Base-by-base conservation (phyloP, 2,113 vertebrate species). In the Dissostichus mawsoni region DNA sequence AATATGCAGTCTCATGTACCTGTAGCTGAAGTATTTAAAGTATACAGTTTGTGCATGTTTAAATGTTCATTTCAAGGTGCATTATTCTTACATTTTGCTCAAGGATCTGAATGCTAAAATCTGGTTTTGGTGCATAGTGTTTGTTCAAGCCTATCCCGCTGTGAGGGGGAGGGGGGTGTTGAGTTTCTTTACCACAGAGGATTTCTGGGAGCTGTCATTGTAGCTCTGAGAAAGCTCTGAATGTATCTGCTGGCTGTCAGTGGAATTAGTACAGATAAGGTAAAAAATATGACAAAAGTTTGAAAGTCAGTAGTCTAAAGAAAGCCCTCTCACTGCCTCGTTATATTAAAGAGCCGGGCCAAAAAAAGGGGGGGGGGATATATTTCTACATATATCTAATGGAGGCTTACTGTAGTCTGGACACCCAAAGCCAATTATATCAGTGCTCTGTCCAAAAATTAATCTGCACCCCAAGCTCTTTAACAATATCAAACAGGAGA, bases 201-300 rank as follows among this genome's bases (percentile, higher is more conserved):
- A 90, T 89, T 93, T 92, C 86, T 7, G 64, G 75, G 86, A 92
- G 89, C 87, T 92, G 90, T 93, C 92, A 91, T 67, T 83, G 85
- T 82, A 81, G 81, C 88, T 78, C 69, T 67, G 76, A 94, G 87
- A 92, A 90, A 81, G 90, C 85, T 90, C 87, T 76, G 93, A 90
- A 94, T 94, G 93, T 94, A 93, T 95, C 92, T 89, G 89, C 82
- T 78, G 87, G 90, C 89, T 92, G 91, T 92, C 91, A 85, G 91
- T 89, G 88, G 93, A 94, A 94, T 94, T 94, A 94, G 89, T 81
- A 87, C 90, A 93, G 92, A 94, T 94, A 92, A 94, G 88, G 87
- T 81, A 57, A 81, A 90, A 69, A 90, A 92, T 85, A 90, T 91
- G 90, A 93, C 88, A 90, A 92, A 93, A 92, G 88, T 93, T 92